Base-by-base conservation (phyloP, 2,888 invertebrate genomes). In the Ischnus inquisitorius region DNA sequence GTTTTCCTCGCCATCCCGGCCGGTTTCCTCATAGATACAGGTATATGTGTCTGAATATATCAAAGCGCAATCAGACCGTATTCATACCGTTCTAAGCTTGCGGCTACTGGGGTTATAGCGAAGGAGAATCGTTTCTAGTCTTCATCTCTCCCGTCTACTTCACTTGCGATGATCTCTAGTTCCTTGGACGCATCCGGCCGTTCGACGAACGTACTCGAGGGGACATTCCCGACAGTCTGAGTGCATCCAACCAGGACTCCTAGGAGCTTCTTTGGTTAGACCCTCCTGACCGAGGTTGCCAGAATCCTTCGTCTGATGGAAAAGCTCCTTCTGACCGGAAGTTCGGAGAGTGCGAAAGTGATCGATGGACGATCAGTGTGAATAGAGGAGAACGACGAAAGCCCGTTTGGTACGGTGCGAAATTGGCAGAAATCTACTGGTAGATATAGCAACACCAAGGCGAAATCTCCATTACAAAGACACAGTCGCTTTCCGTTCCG, bases 381-480 rank as follows among this genome's bases (percentile, higher is more conserved):
- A 75, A 65, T 79, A 48, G 75, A 60, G 72, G 65, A 62, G 60
- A 57, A 62, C 43, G 67, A 34, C 41, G 48, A 67, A 54, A 78
- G 43, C 25, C 48, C 54, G 16, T 60, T 67, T 41, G 76, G 43
- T n/a, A 39, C 41, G 3, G 28, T 28, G 71, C 67, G 68, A 64
- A 34, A 82, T 62, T 43, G n/a, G 71, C 22, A 54, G 25, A 41
- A 75, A 71, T 77, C 64, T 62, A 72, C 68, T 43, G 19, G 62
- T 68, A 69, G 68, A 68, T 46, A 41, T 64, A 25, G 79, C 74
- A 79, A 77, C 60, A 72, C 34, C 77, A 69, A 25, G 65, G 46
- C 65, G 78, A 82, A 34, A 90, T 90, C 90, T 90, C 89, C 90
- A 90, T 90, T 81, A 90, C 88, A 90, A 90, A 89, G 90, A 88